These are phyloP conservation scores for Heterodera filipjevi DNA, from an alignment of 2,888 invertebrate species.

Conservation along the genomic window DNA sequence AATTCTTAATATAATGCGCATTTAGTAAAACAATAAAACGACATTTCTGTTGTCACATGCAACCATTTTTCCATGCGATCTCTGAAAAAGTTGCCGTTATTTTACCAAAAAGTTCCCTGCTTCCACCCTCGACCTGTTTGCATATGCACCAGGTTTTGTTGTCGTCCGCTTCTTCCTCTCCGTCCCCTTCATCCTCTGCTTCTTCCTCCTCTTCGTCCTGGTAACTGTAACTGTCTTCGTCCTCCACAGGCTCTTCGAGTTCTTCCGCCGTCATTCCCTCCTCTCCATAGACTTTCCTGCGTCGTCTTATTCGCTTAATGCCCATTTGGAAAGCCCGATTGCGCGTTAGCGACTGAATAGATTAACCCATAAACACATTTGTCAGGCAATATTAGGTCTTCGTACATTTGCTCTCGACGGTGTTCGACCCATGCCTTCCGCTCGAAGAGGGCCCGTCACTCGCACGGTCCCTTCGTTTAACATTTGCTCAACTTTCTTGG, in stretches of 20 bases:
- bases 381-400: no score
- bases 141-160: slow-evolving; percentile 56
- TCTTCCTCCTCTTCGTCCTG: slow-evolving; percentile 39
- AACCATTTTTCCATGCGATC: slow-evolving; percentile 74
- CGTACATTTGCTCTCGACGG: neutral
- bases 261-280: slow-evolving; percentile 14
- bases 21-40: slow-evolving; percentile 67
- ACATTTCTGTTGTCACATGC: slow-evolving; percentile 97
- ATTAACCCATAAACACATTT: no score
- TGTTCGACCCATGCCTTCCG: neutral
- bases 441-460: slow-evolving; percentile 1
- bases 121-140: slow-evolving; percentile 42
- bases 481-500: slow-evolving; percentile 62
- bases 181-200: slow-evolving; percentile 45
- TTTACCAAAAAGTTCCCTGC: slow-evolving; percentile 28
- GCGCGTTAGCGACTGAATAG: neutral
- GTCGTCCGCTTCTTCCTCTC: slow-evolving; percentile 40
- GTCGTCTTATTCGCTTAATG: slow-evolving; percentile 9
- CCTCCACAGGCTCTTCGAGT: neutral
- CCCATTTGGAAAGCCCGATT: neutral
- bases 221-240: slow-evolving; percentile 4
- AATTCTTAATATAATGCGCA: slow-evolving; percentile 23
- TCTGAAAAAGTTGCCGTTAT: slow-evolving; percentile 27
- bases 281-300: neutral
- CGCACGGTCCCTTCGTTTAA: slow-evolving; percentile 45